phyloP scores from a whole-genome alignment of 1,140 invertebrate genomes.

The Drosophila mauritiana region DNA sequence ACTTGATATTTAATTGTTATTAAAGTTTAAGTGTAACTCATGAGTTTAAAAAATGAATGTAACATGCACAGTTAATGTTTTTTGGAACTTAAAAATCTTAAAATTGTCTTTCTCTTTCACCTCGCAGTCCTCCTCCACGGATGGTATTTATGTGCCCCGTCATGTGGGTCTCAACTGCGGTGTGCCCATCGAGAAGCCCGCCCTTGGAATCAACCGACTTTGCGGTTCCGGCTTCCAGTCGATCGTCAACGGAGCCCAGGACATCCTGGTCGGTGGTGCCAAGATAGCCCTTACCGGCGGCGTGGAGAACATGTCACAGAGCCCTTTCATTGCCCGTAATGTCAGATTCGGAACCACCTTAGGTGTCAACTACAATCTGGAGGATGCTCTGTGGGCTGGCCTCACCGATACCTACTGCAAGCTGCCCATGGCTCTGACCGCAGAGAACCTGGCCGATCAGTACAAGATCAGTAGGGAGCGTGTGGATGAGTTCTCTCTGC shows the following conservation, averaged over 20 bases:
- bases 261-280: slow-evolving; percentile 94
- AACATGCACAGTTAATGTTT: too few relatives aligned
- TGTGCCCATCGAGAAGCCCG: slow-evolving; percentile 92
- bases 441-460: slow-evolving; percentile 97
- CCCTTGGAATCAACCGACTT: slow-evolving; percentile 93
- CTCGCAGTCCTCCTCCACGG: slow-evolving; percentile 86
- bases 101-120: background rate
- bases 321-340: slow-evolving; percentile 95
- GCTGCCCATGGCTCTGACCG: slow-evolving; percentile 98
- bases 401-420: slow-evolving; percentile 95
- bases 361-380: slow-evolving; percentile 92
- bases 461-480: slow-evolving; percentile 94
- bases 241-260: slow-evolving; percentile 95
- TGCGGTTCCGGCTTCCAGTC: slow-evolving; percentile 99
- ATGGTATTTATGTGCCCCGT: slow-evolving; percentile 95
- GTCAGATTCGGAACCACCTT: slow-evolving; percentile 96
- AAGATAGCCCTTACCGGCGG: slow-evolving; percentile 96
- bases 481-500: slow-evolving; percentile 94
- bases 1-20: too few relatives aligned
- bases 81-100: too few relatives aligned
- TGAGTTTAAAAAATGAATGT: background rate
- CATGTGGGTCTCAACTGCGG: slow-evolving; percentile 94
- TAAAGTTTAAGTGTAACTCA: background rate
- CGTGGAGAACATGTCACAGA: slow-evolving; percentile 97
- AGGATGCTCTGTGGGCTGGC: slow-evolving; percentile 97